Evolutionary conservation across 2,888 invertebrate genomes (phyloP).

Genomic region (Cephalotes varians): DNA sequence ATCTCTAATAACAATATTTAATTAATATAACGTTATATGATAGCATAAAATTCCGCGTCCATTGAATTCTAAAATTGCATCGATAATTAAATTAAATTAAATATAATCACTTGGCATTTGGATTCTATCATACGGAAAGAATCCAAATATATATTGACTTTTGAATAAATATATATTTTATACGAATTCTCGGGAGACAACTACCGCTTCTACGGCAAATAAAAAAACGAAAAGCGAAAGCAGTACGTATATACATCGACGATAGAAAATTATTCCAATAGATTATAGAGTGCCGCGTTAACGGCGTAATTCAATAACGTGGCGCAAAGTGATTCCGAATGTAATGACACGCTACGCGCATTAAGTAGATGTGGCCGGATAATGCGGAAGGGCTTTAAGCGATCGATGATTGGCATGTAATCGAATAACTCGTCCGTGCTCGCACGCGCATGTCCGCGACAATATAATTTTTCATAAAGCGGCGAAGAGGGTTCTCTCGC

Average conservation of each 20-base stretch:
- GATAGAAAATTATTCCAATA: conserved; percentile 71
- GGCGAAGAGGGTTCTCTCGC: neutral
- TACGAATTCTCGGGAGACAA: conserved; percentile 19
- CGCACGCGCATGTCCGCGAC: conserved; percentile 23
- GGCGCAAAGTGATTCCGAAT: conserved; percentile 72
- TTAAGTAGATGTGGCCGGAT: conserved; percentile 66
- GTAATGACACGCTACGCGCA: conserved; percentile 70
- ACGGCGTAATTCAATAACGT: conserved; percentile 69
- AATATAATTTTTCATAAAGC: conserved; percentile 61
- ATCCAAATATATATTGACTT: neutral
- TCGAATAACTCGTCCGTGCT: conserved; percentile 59
- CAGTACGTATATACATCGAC: conserved; percentile 30
- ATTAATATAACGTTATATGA: neutral
- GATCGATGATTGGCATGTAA: conserved; percentile 65
- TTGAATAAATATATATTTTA: neutral
- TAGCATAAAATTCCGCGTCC: neutral
- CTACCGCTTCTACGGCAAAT: neutral
- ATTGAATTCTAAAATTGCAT: neutral
- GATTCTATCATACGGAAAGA: neutral
- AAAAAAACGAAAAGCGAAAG: neutral
- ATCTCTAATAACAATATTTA: neutral
- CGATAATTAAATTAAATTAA: neutral
- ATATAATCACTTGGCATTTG: conserved; percentile 12
- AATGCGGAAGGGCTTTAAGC: conserved; percentile 69
- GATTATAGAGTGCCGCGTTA: conserved; percentile 64